Evolutionary conservation across 2,113 vertebrate genomes (phyloP).

Genomic region (Stegostoma tigrinum): DNA sequence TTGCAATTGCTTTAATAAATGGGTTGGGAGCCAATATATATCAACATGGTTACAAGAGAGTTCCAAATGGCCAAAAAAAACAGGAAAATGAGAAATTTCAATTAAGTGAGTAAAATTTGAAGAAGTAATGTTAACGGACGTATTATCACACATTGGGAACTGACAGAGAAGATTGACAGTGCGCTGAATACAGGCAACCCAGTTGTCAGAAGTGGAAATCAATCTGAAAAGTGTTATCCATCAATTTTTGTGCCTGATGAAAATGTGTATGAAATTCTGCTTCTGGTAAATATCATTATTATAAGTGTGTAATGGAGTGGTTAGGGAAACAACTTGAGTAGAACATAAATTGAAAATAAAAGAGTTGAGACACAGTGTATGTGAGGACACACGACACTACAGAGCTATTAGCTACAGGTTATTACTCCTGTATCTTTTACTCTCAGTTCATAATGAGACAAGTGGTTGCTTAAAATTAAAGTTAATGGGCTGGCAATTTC

Average conservation of each 20-base stretch:
- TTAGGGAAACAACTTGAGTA: neutral
- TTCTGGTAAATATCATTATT: neutral
- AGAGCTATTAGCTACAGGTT: neutral
- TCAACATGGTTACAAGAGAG: neutral
- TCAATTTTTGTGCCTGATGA: constrained; percentile 9
- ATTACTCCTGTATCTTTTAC: neutral
- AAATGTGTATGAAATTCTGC: neutral
- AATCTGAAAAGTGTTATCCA: neutral
- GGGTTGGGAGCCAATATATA: neutral
- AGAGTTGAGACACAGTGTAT: too few species aligned
- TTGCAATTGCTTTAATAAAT: neutral
- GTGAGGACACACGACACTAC: neutral
- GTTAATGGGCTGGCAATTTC: neutral
- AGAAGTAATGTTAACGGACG: neutral
- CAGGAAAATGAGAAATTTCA: neutral
- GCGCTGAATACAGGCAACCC: neutral
- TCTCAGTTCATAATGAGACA: neutral
- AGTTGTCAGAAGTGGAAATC: neutral
- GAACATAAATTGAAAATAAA: neutral
- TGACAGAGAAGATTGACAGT: neutral
- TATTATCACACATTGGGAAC: neutral
- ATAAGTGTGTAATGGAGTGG: neutral
- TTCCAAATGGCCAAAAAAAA: neutral
- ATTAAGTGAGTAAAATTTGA: neutral
- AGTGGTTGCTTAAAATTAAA: neutral